Evolutionary conservation across 2,797 vertebrate species (phyloP).

Genomic region (Aulostomus chinensis): DNA sequence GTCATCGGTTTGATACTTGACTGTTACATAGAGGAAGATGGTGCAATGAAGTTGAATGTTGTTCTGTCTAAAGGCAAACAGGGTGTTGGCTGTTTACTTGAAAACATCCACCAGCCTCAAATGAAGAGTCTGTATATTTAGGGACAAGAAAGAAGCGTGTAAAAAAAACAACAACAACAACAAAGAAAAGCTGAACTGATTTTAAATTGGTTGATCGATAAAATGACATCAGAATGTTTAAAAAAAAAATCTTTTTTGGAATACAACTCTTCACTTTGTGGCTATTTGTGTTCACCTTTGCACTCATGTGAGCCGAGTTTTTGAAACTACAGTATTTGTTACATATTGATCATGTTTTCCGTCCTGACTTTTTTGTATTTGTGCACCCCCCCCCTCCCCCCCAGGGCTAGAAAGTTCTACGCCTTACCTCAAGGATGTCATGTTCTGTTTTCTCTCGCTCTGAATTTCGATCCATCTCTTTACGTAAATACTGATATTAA

Average conservation of each 20-base stretch:
- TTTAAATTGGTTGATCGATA: no score
- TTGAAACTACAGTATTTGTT: constrained; percentile 47
- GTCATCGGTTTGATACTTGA: constrained; percentile 60
- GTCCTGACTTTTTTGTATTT: constrained; percentile 31
- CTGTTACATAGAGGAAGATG: constrained; percentile 66
- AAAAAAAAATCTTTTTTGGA: not conserved
- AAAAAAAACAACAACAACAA: no score
- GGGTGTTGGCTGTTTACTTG: constrained; percentile 34
- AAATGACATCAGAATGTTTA: no score
- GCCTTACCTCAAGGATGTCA: constrained; percentile 64
- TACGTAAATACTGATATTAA: constrained; percentile 18
- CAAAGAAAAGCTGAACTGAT: no score
- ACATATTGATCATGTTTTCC: constrained; percentile 26
- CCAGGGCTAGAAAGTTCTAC: constrained; percentile 56
- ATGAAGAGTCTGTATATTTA: constrained; percentile 19
- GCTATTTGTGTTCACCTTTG: constrained; percentile 25
- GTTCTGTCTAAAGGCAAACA: constrained; percentile 51
- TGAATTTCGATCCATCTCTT: constrained; percentile 45
- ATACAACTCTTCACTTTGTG: constrained; percentile 4
- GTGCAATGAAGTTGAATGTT: constrained; percentile 72
- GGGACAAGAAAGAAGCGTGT: no score
- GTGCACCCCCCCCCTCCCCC: no score
- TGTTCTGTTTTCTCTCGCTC: constrained; percentile 28
- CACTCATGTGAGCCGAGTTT: constrained; percentile 43
- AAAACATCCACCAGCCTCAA: constrained; percentile 33